phyloP scores from a whole-genome alignment of 2,113 vertebrate genomes.

The Pterocles orientalis region DNA sequence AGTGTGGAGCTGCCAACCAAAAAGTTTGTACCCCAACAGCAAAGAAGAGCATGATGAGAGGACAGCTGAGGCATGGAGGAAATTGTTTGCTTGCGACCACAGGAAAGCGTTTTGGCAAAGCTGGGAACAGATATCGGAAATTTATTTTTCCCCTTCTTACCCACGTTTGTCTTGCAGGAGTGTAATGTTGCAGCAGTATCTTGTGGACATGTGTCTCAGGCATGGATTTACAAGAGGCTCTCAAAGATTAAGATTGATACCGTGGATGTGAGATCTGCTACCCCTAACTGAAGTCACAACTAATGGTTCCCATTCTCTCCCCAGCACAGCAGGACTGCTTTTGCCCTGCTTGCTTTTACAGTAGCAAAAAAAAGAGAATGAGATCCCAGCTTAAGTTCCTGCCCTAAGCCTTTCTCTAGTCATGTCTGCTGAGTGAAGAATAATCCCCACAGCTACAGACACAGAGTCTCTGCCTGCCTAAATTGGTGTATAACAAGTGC shows the following conservation, averaged over 20 bases:
- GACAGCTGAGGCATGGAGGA: background rate
- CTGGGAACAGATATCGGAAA: background rate
- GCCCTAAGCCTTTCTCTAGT: background rate
- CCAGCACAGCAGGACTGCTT: background rate
- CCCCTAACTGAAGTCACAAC: background rate
- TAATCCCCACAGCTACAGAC: slow-evolving; percentile 2
- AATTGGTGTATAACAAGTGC: background rate
- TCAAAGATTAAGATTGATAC: background rate
- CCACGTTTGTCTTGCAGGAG: background rate
- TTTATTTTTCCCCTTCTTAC: background rate
- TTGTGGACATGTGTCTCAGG: background rate
- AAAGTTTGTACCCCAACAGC: background rate
- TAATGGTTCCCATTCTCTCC: background rate
- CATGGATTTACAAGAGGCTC: background rate
- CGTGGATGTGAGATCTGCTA: background rate
- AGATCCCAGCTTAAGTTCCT: background rate
- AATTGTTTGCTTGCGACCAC: background rate
- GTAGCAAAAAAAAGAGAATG: background rate
- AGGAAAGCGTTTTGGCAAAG: background rate
- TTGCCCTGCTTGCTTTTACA: background rate
- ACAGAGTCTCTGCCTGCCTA: background rate
- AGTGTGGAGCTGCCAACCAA: background rate
- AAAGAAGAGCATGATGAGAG: background rate
- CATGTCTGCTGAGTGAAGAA: background rate
- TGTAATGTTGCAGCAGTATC: background rate